phyloP scores from a whole-genome alignment of 2,797 vertebrate genomes.

The Rhinophrynus dorsalis region DNA sequence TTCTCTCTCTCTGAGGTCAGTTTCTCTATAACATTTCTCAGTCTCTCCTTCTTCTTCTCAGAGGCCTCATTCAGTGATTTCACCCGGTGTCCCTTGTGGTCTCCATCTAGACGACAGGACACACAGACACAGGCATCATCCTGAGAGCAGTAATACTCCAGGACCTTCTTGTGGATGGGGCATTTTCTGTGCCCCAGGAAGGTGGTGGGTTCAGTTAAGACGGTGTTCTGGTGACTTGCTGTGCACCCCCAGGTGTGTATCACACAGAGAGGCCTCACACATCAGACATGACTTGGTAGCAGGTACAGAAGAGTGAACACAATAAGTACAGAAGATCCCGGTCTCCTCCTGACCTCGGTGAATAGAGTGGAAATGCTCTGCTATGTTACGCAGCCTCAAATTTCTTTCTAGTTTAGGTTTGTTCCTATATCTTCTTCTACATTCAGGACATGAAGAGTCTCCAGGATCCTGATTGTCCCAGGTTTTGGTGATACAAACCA shows the following conservation, averaged over 20 bases:
- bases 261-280: neutral
- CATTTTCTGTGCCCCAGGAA: neutral
- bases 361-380: neutral
- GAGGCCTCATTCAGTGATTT: neutral
- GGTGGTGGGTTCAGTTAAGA: neutral
- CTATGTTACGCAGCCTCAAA: neutral
- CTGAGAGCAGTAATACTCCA: neutral
- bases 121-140: neutral
- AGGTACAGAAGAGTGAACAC: neutral
- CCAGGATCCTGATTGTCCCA: neutral
- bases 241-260: neutral
- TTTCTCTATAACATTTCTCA: neutral
- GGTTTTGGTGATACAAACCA: neutral
- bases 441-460: neutral
- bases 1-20: neutral
- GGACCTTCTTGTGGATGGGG: neutral
- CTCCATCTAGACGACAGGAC: neutral
- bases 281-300: neutral
- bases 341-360: neutral
- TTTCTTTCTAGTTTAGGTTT: neutral
- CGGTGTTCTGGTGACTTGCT: neutral
- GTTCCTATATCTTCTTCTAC: neutral
- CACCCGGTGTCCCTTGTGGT: neutral
- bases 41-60: neutral
- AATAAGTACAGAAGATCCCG: neutral